Percentiles rank a stretch among this genome's conserved stretches.
Conservation (phyloP, 2,113 vertebrate genomes). For the Psittacus erithacus region DNA sequence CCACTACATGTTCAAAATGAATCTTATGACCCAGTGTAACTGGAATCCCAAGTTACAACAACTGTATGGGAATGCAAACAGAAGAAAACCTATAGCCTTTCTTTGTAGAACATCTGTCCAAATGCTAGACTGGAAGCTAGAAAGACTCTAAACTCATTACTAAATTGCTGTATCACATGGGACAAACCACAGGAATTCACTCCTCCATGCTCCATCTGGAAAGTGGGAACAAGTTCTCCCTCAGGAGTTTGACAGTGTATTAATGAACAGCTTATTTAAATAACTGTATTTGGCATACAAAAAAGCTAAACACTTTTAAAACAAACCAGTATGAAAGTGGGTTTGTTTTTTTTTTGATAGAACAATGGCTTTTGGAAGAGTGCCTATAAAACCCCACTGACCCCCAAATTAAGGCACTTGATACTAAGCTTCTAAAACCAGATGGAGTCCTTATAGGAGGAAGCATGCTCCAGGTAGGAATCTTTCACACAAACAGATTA, state of each 20-base stretch:
- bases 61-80: neutral
- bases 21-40: neutral
- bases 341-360: neutral
- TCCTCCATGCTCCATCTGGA: neutral
- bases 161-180: neutral
- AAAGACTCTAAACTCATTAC: neutral
- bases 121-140: neutral
- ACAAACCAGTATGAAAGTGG: neutral
- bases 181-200: neutral
- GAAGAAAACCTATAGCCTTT: neutral
- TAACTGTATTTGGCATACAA: neutral
- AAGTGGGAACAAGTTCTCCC: neutral
- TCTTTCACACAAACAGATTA: neutral
- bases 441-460: neutral
- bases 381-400: neutral
- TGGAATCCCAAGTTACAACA: neutral
- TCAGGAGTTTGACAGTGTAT: neutral
- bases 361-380: neutral
- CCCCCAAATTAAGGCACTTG: neutral
- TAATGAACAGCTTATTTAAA: neutral
- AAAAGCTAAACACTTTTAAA: neutral
- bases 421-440: neutral
- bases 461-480: neutral
- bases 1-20: neutral
- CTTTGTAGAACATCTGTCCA: neutral